Base-by-base conservation (phyloP, 2,113 vertebrate species). In the Rutilus rutilus region DNA sequence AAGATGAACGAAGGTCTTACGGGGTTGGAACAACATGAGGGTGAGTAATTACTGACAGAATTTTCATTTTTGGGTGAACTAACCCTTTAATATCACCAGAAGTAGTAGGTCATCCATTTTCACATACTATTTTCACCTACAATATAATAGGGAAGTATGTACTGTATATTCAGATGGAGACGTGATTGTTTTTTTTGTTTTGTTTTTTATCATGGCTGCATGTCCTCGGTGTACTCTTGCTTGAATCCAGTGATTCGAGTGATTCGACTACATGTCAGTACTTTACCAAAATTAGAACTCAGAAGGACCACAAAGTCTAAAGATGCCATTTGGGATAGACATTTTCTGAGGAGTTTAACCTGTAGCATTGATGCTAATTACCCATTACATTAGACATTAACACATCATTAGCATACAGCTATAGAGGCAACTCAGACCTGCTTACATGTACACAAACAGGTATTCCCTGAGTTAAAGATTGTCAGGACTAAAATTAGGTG, bases 291-390 rank as follows among this genome's bases (percentile, higher is more conserved):
- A 73, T 73, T n/a, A 45, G 10, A 9, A n/a, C 10, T 33, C 15
- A 1, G 11, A 33, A 27, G 2, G 6, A 27, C 33, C 1, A 4
- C 9, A 1, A 10, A 71, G 36, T 71, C 21, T 23, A 21, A 42
- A n/a, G 21, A 42, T 74, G 54, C 73, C 57, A 80, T 80, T 74
- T 60, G 19, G 50, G 59, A 65, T 21, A n/a, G 73, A 5, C 12
- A 47, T 47, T 25, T 74, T 85, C 36, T 77, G 57, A 84, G 67
- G 67, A 76, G 62, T 80, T 82, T 83, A 77, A 85, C 86, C 52
- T 87, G 84, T 78, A 83, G 42, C 36, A 30, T 59, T 36, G 1
- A 71, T 42, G 36, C 19, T 42, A 23, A 71, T 71, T 69, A 36
- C 6, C 64, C 30, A 64, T 65, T 76, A 84, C 39, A 64, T 65